A percentile compares a stretch with the other conserved stretches of the same genome.
Evolutionary conservation across 1,140 invertebrate genomes (phyloP).

Genomic region (Macrosteles quadrilineatus): DNA sequence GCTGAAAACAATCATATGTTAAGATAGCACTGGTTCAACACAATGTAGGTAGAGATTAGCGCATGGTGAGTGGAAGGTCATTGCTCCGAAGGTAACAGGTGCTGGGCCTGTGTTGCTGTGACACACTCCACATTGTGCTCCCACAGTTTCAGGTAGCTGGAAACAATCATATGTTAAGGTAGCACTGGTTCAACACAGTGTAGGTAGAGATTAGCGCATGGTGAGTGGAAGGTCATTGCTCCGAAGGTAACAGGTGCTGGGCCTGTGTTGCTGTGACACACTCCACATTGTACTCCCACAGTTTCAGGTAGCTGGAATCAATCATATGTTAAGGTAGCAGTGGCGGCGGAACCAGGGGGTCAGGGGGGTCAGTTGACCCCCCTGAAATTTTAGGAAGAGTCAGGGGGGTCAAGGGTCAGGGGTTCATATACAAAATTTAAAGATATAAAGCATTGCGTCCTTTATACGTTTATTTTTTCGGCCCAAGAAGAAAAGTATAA

Average conservation of each 20-base stretch:
- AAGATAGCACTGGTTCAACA: constrained; percentile 12
- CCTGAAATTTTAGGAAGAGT: no score
- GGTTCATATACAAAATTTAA: no score
- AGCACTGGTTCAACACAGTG: constrained; percentile 27
- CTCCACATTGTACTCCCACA: constrained; percentile 31
- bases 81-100: constrained; percentile 34
- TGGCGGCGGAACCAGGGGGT: no score
- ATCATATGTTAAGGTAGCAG: no score
- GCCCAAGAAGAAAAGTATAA: no score
- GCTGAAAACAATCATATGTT: constrained; percentile 18
- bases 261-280: constrained; percentile 30
- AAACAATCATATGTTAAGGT: no score
- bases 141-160: constrained; percentile 32
- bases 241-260: constrained; percentile 34
- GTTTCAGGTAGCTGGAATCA: constrained; percentile 34
- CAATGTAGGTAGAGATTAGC: constrained; percentile 38
- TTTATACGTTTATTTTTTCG: no score
- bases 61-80: constrained; percentile 37
- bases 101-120: constrained; percentile 18
- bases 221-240: constrained; percentile 34
- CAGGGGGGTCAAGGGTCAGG: no score
- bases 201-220: constrained; percentile 38
- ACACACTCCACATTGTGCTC: constrained; percentile 35
- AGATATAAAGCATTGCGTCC: no score
- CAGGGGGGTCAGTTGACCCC: no score